Percentiles rank a stretch among this genome's conserved stretches.
Evolutionary conservation across 2,888 invertebrate species (phyloP).

Genomic region (Charanyca ferruginea): DNA sequence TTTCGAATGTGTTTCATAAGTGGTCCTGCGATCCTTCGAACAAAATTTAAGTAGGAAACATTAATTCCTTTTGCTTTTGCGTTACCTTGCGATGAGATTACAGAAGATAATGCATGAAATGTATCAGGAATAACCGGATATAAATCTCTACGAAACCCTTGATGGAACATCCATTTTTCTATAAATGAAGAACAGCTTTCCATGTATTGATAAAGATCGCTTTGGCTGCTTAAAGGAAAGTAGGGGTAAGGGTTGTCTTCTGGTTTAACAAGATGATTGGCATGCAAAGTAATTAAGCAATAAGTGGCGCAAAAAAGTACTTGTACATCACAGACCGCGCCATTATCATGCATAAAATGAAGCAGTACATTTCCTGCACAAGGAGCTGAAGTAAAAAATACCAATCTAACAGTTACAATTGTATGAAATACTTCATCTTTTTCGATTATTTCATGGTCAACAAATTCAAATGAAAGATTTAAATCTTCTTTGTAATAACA

Average conservation of each 20-base stretch:
- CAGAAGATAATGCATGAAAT: constrained; percentile 81
- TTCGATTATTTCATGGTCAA: constrained; percentile 62
- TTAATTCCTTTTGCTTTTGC: constrained; percentile 83
- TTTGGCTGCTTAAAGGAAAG: constrained; percentile 78
- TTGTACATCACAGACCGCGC: constrained; percentile 82
- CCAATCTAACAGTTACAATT: constrained; percentile 75
- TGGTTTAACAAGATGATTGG: constrained; percentile 68
- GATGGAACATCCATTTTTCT: constrained; percentile 88
- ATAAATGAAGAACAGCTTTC: constrained; percentile 78
- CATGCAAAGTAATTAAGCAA: constrained; percentile 83
- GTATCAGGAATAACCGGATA: constrained; percentile 86
- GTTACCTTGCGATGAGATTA: constrained; percentile 71
- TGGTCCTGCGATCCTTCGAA: constrained; percentile 85
- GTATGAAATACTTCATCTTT: constrained; percentile 68
- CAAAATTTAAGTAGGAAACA: constrained; percentile 83
- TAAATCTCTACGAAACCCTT: constrained; percentile 87
- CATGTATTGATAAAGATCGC: constrained; percentile 78
- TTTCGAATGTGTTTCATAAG: constrained; percentile 84
- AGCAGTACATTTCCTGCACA: constrained; percentile 72
- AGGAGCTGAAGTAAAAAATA: constrained; percentile 67
- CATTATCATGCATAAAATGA: constrained; percentile 76
- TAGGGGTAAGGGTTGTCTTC: constrained; percentile 83
- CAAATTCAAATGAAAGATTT: constrained; percentile 72
- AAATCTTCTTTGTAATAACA: constrained; percentile 76
- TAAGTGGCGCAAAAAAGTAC: constrained; percentile 81